Evolutionary conservation across 2,797 vertebrate species (phyloP).

Genomic region (Chelon labrosus): DNA sequence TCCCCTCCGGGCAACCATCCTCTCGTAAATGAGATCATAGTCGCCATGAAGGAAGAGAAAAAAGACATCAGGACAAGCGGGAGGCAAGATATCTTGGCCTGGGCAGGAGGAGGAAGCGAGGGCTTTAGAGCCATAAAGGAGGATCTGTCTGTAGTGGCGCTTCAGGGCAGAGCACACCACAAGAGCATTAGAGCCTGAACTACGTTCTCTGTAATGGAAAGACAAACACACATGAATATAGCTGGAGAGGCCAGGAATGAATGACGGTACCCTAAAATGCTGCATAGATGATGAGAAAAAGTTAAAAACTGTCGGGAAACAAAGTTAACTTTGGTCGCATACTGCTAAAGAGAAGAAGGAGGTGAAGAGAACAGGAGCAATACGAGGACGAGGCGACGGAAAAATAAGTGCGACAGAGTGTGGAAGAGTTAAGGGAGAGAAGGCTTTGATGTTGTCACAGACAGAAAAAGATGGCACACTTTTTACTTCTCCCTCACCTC

Average conservation of each 20-base stretch:
- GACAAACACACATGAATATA: conserved; percentile 10
- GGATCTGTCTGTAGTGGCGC: conserved; percentile 86
- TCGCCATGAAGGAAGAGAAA: conserved; percentile 89
- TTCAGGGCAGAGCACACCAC: conserved; percentile 93
- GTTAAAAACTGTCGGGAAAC: not conserved
- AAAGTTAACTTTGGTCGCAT: conserved; percentile 17
- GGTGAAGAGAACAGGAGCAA: conserved; percentile 5
- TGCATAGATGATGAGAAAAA: not conserved
- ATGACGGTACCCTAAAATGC: not conserved
- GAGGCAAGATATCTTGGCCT: conserved; percentile 37
- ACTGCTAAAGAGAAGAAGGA: conserved; percentile 1
- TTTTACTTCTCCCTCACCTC: conserved; percentile 35
- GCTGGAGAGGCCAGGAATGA: not conserved
- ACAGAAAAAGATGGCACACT: conserved; percentile 46
- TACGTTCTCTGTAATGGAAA: conserved; percentile 69
- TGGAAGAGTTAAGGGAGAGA: conserved; percentile 18
- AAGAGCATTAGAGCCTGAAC: conserved; percentile 79
- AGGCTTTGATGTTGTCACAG: conserved; percentile 61
- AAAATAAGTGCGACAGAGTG: conserved; percentile 19
- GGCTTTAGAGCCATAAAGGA: conserved; percentile 79
- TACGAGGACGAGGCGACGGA: not conserved
- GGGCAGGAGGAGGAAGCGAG: conserved; percentile 6
- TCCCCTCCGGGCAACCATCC: conserved; percentile 84
- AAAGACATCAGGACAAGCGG: conserved; percentile 70
- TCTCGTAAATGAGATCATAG: conserved; percentile 82